Conservation (phyloP, 2,797 vertebrate species). For the Sebastes oblongus region DNA sequence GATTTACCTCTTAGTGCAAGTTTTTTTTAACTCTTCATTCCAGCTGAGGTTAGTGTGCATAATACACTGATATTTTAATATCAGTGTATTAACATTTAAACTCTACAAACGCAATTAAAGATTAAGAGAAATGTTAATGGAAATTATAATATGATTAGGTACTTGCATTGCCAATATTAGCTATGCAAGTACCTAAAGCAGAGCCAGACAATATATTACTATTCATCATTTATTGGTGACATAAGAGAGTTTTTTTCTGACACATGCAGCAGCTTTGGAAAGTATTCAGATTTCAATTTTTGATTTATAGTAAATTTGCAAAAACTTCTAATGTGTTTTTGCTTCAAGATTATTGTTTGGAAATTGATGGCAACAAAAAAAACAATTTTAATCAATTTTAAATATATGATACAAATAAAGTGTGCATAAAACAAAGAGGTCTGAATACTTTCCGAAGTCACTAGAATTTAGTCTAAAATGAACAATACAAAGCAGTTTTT, state of each 20-base stretch:
- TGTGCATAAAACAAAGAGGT: not conserved
- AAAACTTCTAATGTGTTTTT: not conserved
- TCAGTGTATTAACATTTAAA: not conserved
- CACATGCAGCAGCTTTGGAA: not conserved
- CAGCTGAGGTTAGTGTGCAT: not conserved
- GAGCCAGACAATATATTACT: not conserved
- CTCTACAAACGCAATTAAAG: not conserved
- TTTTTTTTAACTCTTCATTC: not conserved
- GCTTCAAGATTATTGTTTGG: not conserved
- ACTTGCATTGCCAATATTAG: not conserved
- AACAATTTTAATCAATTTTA: rapidly evolving
- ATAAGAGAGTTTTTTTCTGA: not conserved
- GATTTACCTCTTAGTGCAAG: not conserved
- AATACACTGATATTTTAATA: not conserved
- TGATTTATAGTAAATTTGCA: not conserved
- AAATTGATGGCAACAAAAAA: not conserved
- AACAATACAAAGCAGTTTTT: not conserved
- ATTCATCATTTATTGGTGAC: not conserved
- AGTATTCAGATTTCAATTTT: not conserved
- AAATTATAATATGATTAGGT: not conserved
- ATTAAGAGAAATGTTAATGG: not conserved
- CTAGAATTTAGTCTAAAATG: not conserved
- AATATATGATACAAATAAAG: not conserved
- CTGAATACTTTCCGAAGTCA: not conserved
- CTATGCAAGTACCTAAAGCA: not conserved